Base-by-base conservation (phyloP, 2,888 invertebrate genomes). In the Drosophila histrio region DNA sequence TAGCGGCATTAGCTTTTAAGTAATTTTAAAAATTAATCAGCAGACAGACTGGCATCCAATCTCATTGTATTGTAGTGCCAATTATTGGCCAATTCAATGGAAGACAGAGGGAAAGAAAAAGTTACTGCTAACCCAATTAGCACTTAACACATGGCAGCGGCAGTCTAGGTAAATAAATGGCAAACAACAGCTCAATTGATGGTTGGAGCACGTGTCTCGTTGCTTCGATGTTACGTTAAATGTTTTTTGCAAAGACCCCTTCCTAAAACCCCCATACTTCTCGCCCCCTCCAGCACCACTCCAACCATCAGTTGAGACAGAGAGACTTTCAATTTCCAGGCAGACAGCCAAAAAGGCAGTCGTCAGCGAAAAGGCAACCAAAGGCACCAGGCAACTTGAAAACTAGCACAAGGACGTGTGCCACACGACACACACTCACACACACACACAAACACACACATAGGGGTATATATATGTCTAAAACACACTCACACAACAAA, bases 401-500 rank as follows among this genome's bases (percentile, higher is more conserved):
- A 84, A 84, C 87, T 88, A 69, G 84, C 82, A 84, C 84, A 84
- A 84, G 84, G 84, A 84, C 88, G 87, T 86, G 80, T 68, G 72
- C 63, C 59, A 52, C 58, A 65, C 71, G 24, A 49, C 50, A 39
- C 21, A 50, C 36, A 46, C n/a, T n/a, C 38, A 58, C 19, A 49
- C 19, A 61, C 6, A 50, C 24, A 54, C 32, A 44, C 36, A 57
- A n/a, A 49, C 26, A 46, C 30, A 58, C 30, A 28, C 8, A 47
- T 28, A 54, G n/a, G n/a, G n/a, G n/a, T 5, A 39, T 17, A 47
- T 30, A 49, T 38, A 59, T 52, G n/a, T n/a, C n/a, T n/a, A n/a
- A n/a, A n/a, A 39, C 21, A 50, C 36, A 46, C n/a, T n/a, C 38
- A 58, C 19, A 49, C 19, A 61, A 49, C 38, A 59, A 49, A 56